These are phyloP conservation scores for Bembecia ichneumoniformis DNA, from an alignment of 2,888 invertebrate species.

Conservation along the genomic window DNA sequence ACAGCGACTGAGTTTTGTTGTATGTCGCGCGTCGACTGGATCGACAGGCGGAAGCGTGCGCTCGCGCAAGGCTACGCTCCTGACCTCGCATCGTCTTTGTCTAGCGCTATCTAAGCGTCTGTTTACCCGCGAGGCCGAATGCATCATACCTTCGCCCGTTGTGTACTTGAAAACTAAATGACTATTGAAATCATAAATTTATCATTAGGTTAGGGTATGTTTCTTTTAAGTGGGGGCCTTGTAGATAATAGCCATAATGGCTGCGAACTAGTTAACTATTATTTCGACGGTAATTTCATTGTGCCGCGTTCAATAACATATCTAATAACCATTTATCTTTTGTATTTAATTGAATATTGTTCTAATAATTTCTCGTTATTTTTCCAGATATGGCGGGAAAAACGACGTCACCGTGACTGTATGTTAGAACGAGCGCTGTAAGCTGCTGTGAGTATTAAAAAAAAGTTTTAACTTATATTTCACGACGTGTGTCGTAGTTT, in stretches of 20 bases:
- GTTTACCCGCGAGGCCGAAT: constrained; percentile 69
- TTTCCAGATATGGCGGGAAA: constrained; percentile 54
- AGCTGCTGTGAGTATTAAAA: constrained; percentile 42
- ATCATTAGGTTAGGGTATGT: constrained; percentile 30
- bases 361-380: constrained; percentile 9
- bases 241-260: constrained; percentile 38
- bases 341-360: not conserved
- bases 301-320: not conserved
- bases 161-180: constrained; percentile 47
- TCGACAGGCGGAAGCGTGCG: constrained; percentile 59
- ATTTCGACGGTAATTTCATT: constrained; percentile 1
- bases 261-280: constrained; percentile 2
- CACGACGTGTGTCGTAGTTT: not conserved
- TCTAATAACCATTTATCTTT: not conserved
- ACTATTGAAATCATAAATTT: constrained; percentile 43
- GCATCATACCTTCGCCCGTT: constrained; percentile 60
- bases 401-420: constrained; percentile 36
- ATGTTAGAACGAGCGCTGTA: constrained; percentile 37
- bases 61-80: constrained; percentile 70
- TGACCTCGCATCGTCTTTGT: constrained; percentile 72
- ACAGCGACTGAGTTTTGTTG: constrained; percentile 24
- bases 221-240: constrained; percentile 37
- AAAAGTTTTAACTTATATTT: not conserved
- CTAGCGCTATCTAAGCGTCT: constrained; percentile 67
- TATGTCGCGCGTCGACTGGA: not conserved